phyloP scores from a whole-genome alignment of 2,797 vertebrate genomes.

The Danio aesculapii region DNA sequence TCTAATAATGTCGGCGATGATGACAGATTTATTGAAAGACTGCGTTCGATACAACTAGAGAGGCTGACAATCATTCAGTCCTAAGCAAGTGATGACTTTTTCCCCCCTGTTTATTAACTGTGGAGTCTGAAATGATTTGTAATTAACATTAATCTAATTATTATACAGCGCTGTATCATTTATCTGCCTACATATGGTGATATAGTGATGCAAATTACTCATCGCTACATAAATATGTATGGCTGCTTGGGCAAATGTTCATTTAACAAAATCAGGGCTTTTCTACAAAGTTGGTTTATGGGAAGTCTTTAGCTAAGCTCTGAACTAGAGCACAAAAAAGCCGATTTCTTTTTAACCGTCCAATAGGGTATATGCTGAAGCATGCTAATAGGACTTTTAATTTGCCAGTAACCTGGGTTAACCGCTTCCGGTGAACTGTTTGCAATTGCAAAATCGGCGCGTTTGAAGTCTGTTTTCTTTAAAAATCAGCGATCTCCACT shows the following conservation, averaged over 20 bases:
- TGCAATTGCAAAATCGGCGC: no score
- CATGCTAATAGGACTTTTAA: no score
- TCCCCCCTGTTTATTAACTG: constrained; percentile 45
- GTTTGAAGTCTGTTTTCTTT: no score
- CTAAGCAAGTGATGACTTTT: constrained; percentile 22
- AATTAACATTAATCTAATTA: constrained; percentile 54
- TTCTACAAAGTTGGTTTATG: constrained; percentile 13
- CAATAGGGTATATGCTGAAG: no score
- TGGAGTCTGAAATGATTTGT: constrained; percentile 25
- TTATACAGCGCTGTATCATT: constrained; percentile 34
- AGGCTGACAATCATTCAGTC: constrained; percentile 28
- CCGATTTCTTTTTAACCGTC: not conserved
- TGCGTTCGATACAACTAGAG: constrained; percentile 29
- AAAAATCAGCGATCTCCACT: no score
- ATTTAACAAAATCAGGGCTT: constrained; percentile 33
- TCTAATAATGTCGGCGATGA: constrained; percentile 32
- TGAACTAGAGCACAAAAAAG: not conserved
- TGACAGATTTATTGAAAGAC: constrained; percentile 41
- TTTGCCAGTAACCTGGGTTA: no score
- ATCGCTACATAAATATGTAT: constrained; percentile 26
- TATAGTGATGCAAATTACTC: constrained; percentile 23
- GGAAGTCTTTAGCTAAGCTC: constrained; percentile 21
- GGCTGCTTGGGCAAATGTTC: constrained; percentile 46
- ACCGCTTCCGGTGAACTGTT: no score
- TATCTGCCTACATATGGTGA: constrained; percentile 39